Evolutionary conservation across 2,113 vertebrate genomes (phyloP).

Genomic region (Triplophysa tibetana): DNA sequence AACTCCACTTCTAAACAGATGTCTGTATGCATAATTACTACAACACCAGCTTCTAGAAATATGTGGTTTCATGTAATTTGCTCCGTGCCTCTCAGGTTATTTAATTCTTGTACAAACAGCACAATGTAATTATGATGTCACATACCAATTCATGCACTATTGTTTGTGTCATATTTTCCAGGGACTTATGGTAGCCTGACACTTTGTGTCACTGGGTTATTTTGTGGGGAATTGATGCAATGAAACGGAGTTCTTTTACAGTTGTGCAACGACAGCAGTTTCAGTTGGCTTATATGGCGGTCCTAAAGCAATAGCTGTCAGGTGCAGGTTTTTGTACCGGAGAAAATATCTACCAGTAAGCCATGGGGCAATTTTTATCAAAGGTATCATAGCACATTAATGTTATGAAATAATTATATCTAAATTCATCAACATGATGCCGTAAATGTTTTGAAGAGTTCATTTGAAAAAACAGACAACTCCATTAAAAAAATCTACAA

Average conservation of each 20-base stretch:
- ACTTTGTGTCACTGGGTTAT: conserved; percentile 7
- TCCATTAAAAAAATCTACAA: no score
- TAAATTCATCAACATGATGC: neutral
- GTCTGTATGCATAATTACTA: conserved; percentile 24
- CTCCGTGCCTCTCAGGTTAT: conserved; percentile 8
- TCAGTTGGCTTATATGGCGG: conserved; percentile 1
- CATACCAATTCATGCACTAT: conserved; percentile 23
- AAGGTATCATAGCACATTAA: neutral
- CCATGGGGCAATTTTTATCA: neutral
- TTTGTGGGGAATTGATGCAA: conserved; percentile 7
- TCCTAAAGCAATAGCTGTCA: neutral
- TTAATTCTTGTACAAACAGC: conserved; percentile 28
- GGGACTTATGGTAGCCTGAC: conserved; percentile 22
- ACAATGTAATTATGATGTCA: conserved; percentile 36
- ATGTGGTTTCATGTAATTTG: conserved; percentile 28
- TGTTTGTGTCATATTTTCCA: conserved; percentile 35
- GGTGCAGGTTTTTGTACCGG: neutral
- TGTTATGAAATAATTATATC: neutral
- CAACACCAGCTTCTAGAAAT: conserved; percentile 5
- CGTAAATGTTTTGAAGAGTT: no score
- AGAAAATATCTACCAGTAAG: neutral
- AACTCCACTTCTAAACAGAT: conserved; percentile 19
- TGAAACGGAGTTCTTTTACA: neutral
- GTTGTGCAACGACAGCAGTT: neutral
- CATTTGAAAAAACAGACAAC: no score